Evolutionary conservation across 2,113 vertebrate genomes (phyloP).

Genomic region (Microcebus murinus): DNA sequence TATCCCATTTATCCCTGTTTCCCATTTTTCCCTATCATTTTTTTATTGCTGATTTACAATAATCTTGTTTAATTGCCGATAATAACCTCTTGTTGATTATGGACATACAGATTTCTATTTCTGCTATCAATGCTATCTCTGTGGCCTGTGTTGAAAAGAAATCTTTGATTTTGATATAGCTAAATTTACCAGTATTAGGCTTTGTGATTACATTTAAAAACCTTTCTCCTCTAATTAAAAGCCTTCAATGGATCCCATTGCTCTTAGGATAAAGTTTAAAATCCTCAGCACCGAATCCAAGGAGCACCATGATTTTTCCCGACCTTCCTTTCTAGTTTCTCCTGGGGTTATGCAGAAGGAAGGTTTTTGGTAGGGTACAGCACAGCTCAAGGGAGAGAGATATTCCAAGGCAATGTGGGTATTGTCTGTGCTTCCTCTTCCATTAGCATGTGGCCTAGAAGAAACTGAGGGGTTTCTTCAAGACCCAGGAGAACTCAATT

Average conservation of each 20-base stretch:
- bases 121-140: neutral
- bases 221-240: neutral
- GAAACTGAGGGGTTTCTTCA: neutral
- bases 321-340: neutral
- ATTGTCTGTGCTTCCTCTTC: neutral
- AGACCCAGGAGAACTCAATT: neutral
- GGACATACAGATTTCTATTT: neutral
- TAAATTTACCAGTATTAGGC: neutral
- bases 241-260: neutral
- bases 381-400: neutral
- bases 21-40: neutral
- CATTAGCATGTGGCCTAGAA: neutral
- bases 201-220: neutral
- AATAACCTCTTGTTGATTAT: neutral
- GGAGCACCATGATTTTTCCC: neutral
- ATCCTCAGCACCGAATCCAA: neutral
- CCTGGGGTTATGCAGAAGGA: neutral
- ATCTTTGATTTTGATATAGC: neutral
- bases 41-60: neutral
- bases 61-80: neutral
- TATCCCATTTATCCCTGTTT: neutral
- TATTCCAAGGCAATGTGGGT: neutral
- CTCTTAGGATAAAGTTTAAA: neutral
- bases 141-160: neutral
- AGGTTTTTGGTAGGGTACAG: neutral